These are phyloP conservation scores for Ophioninae sp. DNA, from an alignment of 2,888 invertebrate species.

Conservation along the genomic window DNA sequence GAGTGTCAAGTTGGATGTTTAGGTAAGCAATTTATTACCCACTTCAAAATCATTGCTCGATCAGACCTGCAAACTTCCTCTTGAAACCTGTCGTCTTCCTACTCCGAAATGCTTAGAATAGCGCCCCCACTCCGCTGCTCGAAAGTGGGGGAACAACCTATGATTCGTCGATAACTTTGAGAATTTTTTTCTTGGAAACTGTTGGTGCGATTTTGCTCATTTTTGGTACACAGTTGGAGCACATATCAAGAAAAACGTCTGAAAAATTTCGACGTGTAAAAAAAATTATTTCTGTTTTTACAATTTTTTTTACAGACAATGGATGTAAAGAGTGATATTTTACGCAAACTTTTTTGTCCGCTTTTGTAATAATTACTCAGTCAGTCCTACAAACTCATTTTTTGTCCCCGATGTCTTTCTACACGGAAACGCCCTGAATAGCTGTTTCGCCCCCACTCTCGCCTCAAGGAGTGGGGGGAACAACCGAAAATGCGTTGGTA, in stretches of 20 bases:
- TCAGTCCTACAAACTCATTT: background rate
- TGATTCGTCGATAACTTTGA: background rate
- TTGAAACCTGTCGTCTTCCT: background rate
- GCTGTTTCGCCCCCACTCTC: too few relatives aligned
- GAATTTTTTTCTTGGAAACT: background rate
- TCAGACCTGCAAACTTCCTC: background rate
- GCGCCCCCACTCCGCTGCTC: too few relatives aligned
- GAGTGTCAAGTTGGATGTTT: conserved; percentile 28
- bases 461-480: too few relatives aligned
- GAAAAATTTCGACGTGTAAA: background rate
- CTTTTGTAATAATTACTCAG: background rate
- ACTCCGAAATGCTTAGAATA: background rate
- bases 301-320: background rate
- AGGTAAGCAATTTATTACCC: background rate
- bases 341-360: too few relatives aligned
- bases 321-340: too few relatives aligned
- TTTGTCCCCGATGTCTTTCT: background rate
- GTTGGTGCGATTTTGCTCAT: background rate
- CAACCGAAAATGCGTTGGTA: too few relatives aligned
- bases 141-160: too few relatives aligned
- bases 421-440: background rate
- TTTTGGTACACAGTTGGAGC: background rate
- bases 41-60: background rate
- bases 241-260: background rate
- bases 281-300: background rate